A percentile compares a stretch with the other conserved stretches of the same genome.
Evolutionary conservation across 2,113 vertebrate genomes (phyloP).

Genomic region (Onychostruthus taczanowskii): DNA sequence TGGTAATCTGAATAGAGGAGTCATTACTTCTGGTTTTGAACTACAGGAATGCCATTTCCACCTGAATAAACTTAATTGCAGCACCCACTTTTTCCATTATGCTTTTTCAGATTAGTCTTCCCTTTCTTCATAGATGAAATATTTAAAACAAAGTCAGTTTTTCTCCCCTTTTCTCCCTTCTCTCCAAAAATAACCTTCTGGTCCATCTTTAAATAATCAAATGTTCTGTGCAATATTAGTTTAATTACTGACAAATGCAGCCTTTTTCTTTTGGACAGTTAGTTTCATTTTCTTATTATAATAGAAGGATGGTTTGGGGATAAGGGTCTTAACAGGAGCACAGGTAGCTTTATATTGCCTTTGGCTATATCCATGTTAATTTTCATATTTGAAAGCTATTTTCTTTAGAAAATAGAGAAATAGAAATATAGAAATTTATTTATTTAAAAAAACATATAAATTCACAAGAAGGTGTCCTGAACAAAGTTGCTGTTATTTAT

Average conservation of each 20-base stretch:
- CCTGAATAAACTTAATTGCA: slow-evolving; percentile 7
- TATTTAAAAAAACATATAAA: background rate
- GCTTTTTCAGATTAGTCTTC: background rate
- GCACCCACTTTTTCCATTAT: background rate
- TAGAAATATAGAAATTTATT: background rate
- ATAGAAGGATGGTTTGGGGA: background rate
- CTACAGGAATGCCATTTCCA: background rate
- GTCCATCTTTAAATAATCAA: background rate
- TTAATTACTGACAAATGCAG: background rate
- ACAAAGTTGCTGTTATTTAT: background rate
- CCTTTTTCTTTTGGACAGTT: background rate
- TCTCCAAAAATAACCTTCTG: background rate
- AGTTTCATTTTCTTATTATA: background rate
- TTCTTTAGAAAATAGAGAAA: background rate
- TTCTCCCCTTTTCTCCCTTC: background rate
- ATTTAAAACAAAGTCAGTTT: background rate
- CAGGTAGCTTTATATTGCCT: background rate
- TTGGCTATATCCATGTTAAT: background rate
- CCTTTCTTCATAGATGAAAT: background rate
- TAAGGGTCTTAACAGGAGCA: background rate
- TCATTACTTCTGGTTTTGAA: background rate
- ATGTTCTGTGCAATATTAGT: background rate
- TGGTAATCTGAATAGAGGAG: background rate
- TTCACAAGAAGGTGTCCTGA: background rate
- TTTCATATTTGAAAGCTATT: slow-evolving; percentile 3